Evolutionary conservation across 2,113 vertebrate genomes (phyloP), one percentile per base, ranked within the genome.

Genomic region (Nasalis larvatus): DNA sequence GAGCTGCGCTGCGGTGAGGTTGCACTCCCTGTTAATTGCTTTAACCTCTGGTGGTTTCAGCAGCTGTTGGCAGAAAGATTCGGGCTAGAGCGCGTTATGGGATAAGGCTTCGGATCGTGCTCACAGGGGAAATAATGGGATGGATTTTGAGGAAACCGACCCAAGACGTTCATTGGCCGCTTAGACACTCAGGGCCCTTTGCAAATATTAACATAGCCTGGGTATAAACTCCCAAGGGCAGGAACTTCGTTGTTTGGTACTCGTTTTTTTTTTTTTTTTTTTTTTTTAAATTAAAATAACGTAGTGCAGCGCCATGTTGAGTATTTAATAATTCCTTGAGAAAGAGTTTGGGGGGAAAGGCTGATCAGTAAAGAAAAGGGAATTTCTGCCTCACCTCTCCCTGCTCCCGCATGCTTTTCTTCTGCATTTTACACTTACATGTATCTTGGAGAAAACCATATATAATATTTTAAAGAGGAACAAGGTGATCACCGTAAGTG

Each of bases 81-180:
- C 71, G 23, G 56, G 42, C 49, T 1, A 16, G 0, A n/a, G 66
- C n/a, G 49, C 47, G 0, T 52, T 16, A 14, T 47, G 54, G 32
- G n/a, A 45, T 20, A 4, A 66, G 58, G 63, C 45, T 74, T 35
- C 10, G 8, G 47, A 40, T 37, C 6, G 21, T 1, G 49, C 86
- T 84, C 49, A n/a, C n/a, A 0, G 8, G 27, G 71, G 73, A 32
- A 54, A 88, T 37, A 25, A 47, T 42, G 37, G 54, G 11, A 85
- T 73, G 84, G 35, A 60, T 74, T 89, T 52, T 35, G 76, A 82
- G 60, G 71, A 94, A 66, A 81, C 58, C 63, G 85, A 63, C 77
- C 92, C 49, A 25, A 89, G 82, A 95, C 76, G 63, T 74, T 84
- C 88, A 85, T 76, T 47, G 89, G 83, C 47, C 25, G 7, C 45